phyloP scores from a whole-genome alignment of 2,888 invertebrate genomes.

The Heteromyza rotundicornis region DNA sequence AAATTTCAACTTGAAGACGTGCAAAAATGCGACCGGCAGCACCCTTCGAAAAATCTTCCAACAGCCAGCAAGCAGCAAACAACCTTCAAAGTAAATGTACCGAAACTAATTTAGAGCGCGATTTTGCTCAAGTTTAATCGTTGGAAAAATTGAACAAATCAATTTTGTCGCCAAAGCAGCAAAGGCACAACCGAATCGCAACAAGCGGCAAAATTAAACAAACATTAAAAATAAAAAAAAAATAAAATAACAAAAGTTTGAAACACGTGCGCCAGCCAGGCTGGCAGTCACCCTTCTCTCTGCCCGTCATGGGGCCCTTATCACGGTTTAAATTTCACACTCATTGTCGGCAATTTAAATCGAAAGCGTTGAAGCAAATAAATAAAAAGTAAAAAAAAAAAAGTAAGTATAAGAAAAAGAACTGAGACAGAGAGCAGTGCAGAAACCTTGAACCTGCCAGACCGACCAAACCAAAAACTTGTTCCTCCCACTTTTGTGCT shows the following conservation, averaged over 20 bases:
- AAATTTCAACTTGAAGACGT: slow-evolving; percentile 34
- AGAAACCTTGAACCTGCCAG: slow-evolving; percentile 54
- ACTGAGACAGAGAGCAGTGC: neutral
- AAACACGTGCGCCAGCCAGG: no score
- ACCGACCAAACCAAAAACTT: slow-evolving; percentile 19
- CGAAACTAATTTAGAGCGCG: slow-evolving; percentile 52
- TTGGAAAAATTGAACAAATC: slow-evolving; percentile 63
- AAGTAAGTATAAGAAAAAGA: neutral
- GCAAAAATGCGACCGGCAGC: slow-evolving; percentile 37
- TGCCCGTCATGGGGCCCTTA: slow-evolving; percentile 44
- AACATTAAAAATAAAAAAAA: slow-evolving; percentile 32
- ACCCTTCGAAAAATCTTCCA: slow-evolving; percentile 26
- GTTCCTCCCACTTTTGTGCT: no score
- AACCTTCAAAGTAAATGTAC: slow-evolving; percentile 57
- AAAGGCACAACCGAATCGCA: neutral
- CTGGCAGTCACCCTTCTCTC: no score
- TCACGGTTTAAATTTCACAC: slow-evolving; percentile 57
- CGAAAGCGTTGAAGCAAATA: slow-evolving; percentile 18
- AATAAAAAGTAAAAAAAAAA: slow-evolving; percentile 10
- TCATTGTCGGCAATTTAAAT: slow-evolving; percentile 34
- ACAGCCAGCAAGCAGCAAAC: slow-evolving; percentile 18
- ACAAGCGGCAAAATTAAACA: slow-evolving; percentile 40
- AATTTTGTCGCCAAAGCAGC: slow-evolving; percentile 55
- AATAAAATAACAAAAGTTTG: no score
- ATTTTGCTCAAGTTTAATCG: slow-evolving; percentile 59